Conservation (phyloP, 1,140 invertebrate genomes). For the honey bee (Apis mellifera) region DNA sequence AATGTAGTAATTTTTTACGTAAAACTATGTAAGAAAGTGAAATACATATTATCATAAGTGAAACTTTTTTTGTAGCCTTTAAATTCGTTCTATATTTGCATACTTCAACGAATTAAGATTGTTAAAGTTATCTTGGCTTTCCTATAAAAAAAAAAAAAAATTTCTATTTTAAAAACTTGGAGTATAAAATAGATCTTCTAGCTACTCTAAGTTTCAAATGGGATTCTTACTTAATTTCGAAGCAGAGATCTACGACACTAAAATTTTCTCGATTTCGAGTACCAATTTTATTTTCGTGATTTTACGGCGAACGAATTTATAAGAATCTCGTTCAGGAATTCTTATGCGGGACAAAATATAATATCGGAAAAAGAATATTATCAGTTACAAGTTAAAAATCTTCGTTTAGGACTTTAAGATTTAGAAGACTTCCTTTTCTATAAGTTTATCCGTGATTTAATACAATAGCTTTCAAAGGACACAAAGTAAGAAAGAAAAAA, state of each 20-base stretch:
- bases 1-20: neutral
- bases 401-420: neutral
- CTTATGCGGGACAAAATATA: neutral
- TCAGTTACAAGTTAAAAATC: slow-evolving; percentile 5
- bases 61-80: too few relatives aligned
- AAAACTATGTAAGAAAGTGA: neutral
- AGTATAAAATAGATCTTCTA: neutral
- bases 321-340: slow-evolving; percentile 12
- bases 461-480: neutral
- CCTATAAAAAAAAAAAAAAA: too few relatives aligned
- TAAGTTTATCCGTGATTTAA: slow-evolving; percentile 3
- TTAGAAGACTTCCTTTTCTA: slow-evolving; percentile 16
- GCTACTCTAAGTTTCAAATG: neutral
- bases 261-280: slow-evolving; percentile 22
- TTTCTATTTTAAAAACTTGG: neutral
- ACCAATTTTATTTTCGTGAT: slow-evolving; percentile 4
- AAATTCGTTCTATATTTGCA: neutral
- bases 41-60: neutral
- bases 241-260: neutral
- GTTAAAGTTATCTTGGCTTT: neutral
- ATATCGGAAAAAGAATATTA: slow-evolving; percentile 17
- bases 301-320: slow-evolving; percentile 20
- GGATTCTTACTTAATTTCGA: neutral
- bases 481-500: neutral
- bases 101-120: neutral